Conservation (phyloP, 1,140 invertebrate species). For the Lepidurus packardi region DNA sequence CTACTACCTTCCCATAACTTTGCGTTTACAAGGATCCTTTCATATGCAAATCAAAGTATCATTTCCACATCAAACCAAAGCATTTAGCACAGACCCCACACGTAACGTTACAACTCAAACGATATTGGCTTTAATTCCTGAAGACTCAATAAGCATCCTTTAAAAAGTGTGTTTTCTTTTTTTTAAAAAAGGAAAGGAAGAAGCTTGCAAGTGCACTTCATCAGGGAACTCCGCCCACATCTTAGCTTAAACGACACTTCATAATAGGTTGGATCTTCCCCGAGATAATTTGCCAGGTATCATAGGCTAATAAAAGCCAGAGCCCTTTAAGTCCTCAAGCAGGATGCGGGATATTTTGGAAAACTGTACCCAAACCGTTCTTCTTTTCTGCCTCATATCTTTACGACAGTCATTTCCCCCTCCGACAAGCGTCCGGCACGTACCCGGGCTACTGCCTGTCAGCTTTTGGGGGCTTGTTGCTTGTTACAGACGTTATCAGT, state of each 20-base stretch:
- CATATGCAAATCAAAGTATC: too few relatives aligned
- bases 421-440: background rate
- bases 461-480: slow-evolving; percentile 20
- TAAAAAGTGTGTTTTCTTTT: too few relatives aligned
- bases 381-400: slow-evolving; percentile 22
- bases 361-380: background rate
- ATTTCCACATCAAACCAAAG: too few relatives aligned
- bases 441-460: slow-evolving; percentile 17
- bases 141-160: too few relatives aligned
- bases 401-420: slow-evolving; percentile 14
- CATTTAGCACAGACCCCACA: too few relatives aligned
- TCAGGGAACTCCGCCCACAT: background rate
- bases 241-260: background rate
- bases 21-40: too few relatives aligned
- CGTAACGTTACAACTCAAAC: too few relatives aligned
- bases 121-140: too few relatives aligned
- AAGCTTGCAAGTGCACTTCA: too few relatives aligned
- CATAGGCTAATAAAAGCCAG: background rate
- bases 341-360: background rate
- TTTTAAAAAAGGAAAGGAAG: too few relatives aligned
- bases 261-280: background rate
- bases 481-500: slow-evolving; percentile 19
- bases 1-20: too few relatives aligned
- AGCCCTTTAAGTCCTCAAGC: slow-evolving; percentile 5
- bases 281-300: slow-evolving; percentile 4